phyloP scores from a whole-genome alignment of 2,797 vertebrate genomes.

The Ctenopoma multispine region DNA sequence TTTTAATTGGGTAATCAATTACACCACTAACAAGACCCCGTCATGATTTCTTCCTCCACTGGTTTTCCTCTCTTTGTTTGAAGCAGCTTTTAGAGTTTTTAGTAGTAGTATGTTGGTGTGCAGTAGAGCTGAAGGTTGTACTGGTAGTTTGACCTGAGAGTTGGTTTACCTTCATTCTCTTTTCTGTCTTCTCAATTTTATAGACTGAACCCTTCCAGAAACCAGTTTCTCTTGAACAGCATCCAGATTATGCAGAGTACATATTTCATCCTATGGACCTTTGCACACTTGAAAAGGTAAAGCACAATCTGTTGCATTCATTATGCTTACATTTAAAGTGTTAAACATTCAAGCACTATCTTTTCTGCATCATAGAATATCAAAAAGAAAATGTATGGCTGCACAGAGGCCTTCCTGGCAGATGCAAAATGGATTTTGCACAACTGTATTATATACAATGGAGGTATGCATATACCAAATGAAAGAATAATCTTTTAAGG shows the following conservation, averaged over 20 bases:
- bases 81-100: slow-evolving; percentile 69
- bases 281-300: slow-evolving; percentile 98
- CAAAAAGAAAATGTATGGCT: slow-evolving; percentile 99
- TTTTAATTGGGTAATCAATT: slow-evolving; percentile 89
- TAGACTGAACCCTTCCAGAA: slow-evolving; percentile 99
- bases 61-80: slow-evolving; percentile 69
- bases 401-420: slow-evolving; percentile 97
- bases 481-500: background rate
- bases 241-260: slow-evolving; percentile 98
- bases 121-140: slow-evolving; percentile 40
- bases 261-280: slow-evolving; percentile 99
- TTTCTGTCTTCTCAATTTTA: slow-evolving; percentile 43
- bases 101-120: slow-evolving; percentile 63
- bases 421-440: slow-evolving; percentile 99
- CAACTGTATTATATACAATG: slow-evolving; percentile 99
- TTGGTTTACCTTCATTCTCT: slow-evolving; percentile 41
- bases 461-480: slow-evolving; percentile 82
- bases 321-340: background rate
- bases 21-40: slow-evolving; percentile 82
- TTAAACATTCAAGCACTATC: slow-evolving; percentile 8
- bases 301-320: background rate
- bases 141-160: slow-evolving; percentile 2
- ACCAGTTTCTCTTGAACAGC: slow-evolving; percentile 96
- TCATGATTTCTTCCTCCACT: slow-evolving; percentile 75
- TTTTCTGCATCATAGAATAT: slow-evolving; percentile 87